Conservation (phyloP, 2,113 vertebrate species). For the Pluvianellus socialis region DNA sequence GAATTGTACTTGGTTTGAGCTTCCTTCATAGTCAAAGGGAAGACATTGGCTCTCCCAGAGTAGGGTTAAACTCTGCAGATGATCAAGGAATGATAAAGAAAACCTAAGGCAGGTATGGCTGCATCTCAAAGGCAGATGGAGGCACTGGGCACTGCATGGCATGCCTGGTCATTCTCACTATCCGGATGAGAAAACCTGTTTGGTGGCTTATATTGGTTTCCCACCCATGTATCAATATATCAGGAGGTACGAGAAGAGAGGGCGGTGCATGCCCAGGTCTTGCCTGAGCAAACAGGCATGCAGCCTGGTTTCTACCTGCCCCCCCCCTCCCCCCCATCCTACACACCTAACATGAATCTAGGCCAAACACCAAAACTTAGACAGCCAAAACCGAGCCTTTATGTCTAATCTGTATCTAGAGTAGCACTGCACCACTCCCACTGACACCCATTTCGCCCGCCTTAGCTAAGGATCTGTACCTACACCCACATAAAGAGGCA, state of each 20-base stretch:
- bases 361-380: background rate
- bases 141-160: background rate
- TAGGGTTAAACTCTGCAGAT: background rate
- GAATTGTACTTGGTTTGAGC: background rate
- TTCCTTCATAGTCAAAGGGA: background rate
- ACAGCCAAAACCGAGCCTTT: background rate
- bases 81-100: background rate
- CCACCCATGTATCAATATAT: rapidly evolving
- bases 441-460: background rate
- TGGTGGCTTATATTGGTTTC: background rate
- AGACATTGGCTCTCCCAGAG: background rate
- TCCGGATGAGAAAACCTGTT: background rate
- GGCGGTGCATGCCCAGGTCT: background rate
- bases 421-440: background rate
- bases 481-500: background rate
- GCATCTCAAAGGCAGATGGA: background rate
- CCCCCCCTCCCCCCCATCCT: no score
- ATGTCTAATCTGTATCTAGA: background rate
- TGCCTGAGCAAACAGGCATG: background rate
- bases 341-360: background rate
- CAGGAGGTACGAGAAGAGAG: background rate
- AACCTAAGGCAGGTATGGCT: background rate
- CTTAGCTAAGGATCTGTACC: background rate
- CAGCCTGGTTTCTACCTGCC: background rate
- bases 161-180: background rate